phyloP scores from a whole-genome alignment of 2,888 invertebrate genomes.

The Drosophila anceps region DNA sequence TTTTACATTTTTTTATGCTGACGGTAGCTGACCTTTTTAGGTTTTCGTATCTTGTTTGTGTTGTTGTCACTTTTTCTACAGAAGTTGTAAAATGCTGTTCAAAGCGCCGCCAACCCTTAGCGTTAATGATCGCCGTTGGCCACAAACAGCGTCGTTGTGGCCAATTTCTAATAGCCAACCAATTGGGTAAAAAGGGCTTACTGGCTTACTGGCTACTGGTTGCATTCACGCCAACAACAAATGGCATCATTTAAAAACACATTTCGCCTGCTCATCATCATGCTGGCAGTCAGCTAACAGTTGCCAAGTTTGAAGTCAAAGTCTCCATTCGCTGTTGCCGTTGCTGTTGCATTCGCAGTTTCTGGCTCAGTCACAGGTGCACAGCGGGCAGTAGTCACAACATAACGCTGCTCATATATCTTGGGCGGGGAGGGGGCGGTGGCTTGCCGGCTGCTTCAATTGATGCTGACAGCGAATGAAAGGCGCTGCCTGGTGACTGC shows the following conservation, averaged over 20 bases:
- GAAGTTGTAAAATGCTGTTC: conserved; percentile 64
- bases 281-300: conserved; percentile 22
- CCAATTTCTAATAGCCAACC: conserved; percentile 62
- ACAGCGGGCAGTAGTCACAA: conserved; percentile 78
- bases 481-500: conserved; percentile 58
- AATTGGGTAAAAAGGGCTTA: conserved; percentile 50
- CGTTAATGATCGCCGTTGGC: conserved; percentile 69
- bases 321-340: conserved; percentile 17
- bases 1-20: conserved; percentile 55
- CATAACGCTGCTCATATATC: conserved; percentile 74
- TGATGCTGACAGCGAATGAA: conserved; percentile 81
- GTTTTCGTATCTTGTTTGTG: conserved; percentile 18
- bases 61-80: conserved; percentile 55
- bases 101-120: conserved; percentile 61
- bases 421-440: conserved; percentile 26
- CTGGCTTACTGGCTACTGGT: conserved; percentile 64
- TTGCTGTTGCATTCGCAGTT: background rate
- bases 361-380: conserved; percentile 72
- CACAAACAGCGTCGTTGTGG: conserved; percentile 12
- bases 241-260: conserved; percentile 83
- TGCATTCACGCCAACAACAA: conserved; percentile 73
- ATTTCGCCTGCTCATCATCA: conserved; percentile 72
- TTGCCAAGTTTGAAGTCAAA: conserved; percentile 32
- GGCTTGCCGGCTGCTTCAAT: conserved; percentile 67
- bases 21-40: conserved; percentile 72